Evolutionary conservation across 2,797 vertebrate genomes (phyloP), one percentile per base, ranked within the genome.

Genomic region (Sphenopsis melanotis): DNA sequence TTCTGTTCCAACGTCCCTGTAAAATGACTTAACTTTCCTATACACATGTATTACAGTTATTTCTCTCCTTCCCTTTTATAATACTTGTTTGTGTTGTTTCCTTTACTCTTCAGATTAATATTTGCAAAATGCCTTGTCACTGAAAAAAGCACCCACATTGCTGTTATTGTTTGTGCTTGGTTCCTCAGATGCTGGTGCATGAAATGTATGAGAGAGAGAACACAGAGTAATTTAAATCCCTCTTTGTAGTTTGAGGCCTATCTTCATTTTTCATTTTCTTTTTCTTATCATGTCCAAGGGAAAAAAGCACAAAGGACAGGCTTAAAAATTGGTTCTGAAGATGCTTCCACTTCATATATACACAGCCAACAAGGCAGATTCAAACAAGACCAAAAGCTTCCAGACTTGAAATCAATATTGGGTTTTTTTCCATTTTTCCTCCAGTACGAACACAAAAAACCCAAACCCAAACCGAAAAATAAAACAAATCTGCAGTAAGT

Each of bases 361-460:
- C 47, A 46, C 60, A 96, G 63, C 55, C 89, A 96, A 79, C 53
- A 90, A 95, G 20, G 66, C 46, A 86, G 68, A 93, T 95, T 93
- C 66, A 79, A 84, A 92, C 2, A 14, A 2, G 5, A 47, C 30
- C 36, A 92, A 91, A 94, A 92, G 13, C 52, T 78, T 79, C 42
- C n/a, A 78, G 86, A 56, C 26, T 24, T 37, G 26, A 96, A 79
- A 94, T 42, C 23, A 69, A 89, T 52, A 87, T 2, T 42, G 24
- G 22, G 41, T 74, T 53, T 71, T 56, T 95, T 92, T 66, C 24
- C 13, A 36, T 61, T 93, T 90, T 94, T 55, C 64, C 47, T 81
- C 52, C 74, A 72, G 29, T 77, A 83, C 36, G 94, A 95, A 84
- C 36, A 59, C 7, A 85, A 71, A 39, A 17, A 42, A 27, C 11